Evolutionary conservation across 2,113 vertebrate species (phyloP).

Genomic region (Ornithorhynchus anatinus): DNA sequence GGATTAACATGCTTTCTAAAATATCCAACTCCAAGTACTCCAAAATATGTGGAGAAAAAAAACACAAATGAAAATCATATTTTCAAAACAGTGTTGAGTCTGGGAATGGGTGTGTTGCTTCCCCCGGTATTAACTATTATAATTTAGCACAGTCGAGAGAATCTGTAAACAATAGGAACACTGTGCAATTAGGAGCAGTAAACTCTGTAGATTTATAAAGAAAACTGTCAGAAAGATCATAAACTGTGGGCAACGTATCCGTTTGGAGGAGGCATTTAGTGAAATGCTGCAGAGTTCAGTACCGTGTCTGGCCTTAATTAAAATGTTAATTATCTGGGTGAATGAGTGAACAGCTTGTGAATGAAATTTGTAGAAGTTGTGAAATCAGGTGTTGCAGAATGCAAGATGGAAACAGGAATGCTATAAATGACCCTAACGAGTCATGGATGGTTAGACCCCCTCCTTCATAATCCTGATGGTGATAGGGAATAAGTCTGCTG

Average conservation of each 20-base stretch:
- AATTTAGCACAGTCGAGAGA: neutral
- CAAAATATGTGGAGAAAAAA: conserved; percentile 2
- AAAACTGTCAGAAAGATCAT: neutral
- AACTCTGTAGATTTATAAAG: neutral
- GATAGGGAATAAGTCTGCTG: too few species aligned
- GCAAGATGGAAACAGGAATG: neutral
- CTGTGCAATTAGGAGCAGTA: neutral
- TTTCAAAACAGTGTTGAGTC: neutral
- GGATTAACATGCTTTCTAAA: neutral
- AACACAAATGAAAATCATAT: neutral
- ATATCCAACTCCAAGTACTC: neutral
- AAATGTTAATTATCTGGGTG: neutral
- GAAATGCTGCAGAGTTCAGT: neutral
- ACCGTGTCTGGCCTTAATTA: neutral
- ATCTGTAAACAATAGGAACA: neutral
- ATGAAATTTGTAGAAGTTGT: neutral
- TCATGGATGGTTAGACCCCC: too few species aligned
- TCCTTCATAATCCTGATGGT: too few species aligned
- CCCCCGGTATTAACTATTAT: neutral
- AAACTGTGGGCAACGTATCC: neutral
- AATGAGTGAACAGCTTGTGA: neutral
- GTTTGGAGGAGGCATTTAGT: neutral
- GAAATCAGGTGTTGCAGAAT: neutral
- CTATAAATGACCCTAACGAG: neutral
- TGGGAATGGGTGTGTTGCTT: neutral